Conservation (phyloP, 1,140 invertebrate species). For the Polyergus mexicanus region DNA sequence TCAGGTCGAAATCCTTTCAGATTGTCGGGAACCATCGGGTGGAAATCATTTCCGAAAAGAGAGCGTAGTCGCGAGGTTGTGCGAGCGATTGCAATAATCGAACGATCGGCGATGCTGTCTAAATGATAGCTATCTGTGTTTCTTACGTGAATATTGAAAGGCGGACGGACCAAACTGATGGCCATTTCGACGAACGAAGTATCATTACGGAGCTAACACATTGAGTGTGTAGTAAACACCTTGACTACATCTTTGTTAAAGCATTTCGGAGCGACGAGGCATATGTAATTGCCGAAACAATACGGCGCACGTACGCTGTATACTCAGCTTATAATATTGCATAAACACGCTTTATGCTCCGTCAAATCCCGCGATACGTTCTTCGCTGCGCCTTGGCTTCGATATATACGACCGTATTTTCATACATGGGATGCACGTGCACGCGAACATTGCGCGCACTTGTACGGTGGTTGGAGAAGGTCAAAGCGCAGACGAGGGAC, state of each 20-base stretch:
- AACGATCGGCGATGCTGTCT: conserved; percentile 54
- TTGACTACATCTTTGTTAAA: background rate
- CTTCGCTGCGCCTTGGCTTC: conserved; percentile 10
- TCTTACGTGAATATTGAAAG: background rate
- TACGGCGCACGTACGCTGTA: background rate
- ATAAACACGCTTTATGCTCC: conserved; percentile 38
- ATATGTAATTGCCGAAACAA: background rate
- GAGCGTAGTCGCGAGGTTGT: conserved; percentile 39
- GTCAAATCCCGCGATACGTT: conserved; percentile 9
- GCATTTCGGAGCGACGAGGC: too few species aligned
- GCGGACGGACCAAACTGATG: background rate
- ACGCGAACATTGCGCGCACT: background rate
- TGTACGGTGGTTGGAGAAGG: background rate
- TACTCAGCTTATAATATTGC: background rate
- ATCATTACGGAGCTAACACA: background rate
- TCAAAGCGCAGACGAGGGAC: background rate
- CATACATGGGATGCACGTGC: conserved; percentile 1
- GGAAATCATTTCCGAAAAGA: conserved; percentile 64
- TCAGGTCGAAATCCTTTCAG: conserved; percentile 63
- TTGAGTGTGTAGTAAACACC: background rate
- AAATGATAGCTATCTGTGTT: background rate
- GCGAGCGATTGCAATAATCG: conserved; percentile 75
- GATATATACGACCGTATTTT: conserved; percentile 26
- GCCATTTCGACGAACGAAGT: background rate
- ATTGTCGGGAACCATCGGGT: conserved; percentile 55